A percentile compares a stretch with the other conserved stretches of the same genome.
These are phyloP conservation scores for Harlomillsia oculata DNA, from an alignment of 1,140 invertebrate species.

Conservation along the genomic window DNA sequence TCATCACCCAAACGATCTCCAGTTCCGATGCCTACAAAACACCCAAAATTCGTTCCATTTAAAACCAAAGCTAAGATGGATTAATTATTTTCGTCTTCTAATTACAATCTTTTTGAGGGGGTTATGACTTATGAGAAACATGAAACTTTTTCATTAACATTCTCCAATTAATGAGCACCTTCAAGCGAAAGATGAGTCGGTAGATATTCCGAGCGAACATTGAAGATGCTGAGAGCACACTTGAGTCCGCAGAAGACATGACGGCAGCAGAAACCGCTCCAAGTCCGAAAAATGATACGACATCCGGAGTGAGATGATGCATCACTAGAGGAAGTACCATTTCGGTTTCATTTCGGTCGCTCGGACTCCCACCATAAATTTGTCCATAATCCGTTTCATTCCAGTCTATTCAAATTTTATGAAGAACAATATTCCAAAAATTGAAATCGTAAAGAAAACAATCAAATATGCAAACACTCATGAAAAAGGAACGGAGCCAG, in stretches of 20 bases:
- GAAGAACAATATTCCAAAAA: too few relatives aligned
- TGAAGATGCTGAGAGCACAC: constrained; percentile 61
- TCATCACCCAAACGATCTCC: constrained; percentile 66
- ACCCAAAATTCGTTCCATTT: too few relatives aligned
- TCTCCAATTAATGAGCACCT: constrained; percentile 8
- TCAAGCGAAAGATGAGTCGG: constrained; percentile 57
- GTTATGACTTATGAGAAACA: too few relatives aligned
- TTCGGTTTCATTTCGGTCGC: constrained; percentile 44
- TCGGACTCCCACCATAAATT: constrained; percentile 41
- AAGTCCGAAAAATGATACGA: constrained; percentile 59
- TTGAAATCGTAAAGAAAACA: too few relatives aligned
- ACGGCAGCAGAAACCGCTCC: constrained; percentile 70
- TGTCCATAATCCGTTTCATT: constrained; percentile 46
- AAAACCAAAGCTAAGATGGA: too few relatives aligned
- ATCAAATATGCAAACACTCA: too few relatives aligned
- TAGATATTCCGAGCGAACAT: constrained; percentile 77
- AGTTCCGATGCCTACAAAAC: constrained; percentile 53
- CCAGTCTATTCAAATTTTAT: constrained; percentile 55
- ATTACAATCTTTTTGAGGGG: too few relatives aligned
- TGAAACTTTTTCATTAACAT: too few relatives aligned
- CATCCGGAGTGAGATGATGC: constrained; percentile 58
- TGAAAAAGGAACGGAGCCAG: too few relatives aligned
- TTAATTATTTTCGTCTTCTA: too few relatives aligned
- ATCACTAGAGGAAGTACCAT: constrained; percentile 63
- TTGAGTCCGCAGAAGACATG: constrained; percentile 72